Base-by-base conservation (phyloP, 92 coral and sea anemone species). In the Nematostella vectensis region DNA sequence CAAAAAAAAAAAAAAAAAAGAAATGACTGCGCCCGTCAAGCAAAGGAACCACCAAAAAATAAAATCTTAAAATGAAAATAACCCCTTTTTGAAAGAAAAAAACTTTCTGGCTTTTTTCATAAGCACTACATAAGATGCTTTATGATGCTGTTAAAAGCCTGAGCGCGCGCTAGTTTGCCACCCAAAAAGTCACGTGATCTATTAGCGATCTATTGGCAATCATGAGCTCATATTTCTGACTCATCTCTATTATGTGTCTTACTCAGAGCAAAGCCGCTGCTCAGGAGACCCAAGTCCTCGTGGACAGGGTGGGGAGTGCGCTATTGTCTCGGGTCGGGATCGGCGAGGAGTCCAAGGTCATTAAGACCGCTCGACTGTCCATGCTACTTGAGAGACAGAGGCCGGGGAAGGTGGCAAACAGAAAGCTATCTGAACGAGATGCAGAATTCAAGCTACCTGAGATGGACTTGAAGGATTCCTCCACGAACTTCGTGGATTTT, bases 381-480 rank as follows among this genome's bases (percentile, higher is more conserved):
- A 54, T 85, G 88, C 68, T 58, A 48, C 67, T 85, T 0, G 69
- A 62, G 24, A 65, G 78, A 54, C 80, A 75, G 42, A 80, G 72
- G 47, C 77, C 81, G n/a, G 57, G 50, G 9, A 62, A 64, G 28
- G 19, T 77, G 29, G 48, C 31, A 0, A 38, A 22, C 18, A 37
- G 40, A 18, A 28, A 56, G 31, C 48, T 63, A n/a, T 29, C 39
- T 24, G 69, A 58, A 27, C 73, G 54, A 29, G 39, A 54, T 3
- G 54, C 47, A 9, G 52, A 58, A 3, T 76, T 76, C 55, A 58
- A 25, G 2, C 31, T 76, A 2, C 83, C 83, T 15, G 8, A 8
- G 8, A 15, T 8, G 9, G 42, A 36, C 15, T 8, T 36, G 15
- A 36, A 36, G 3, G 21, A 55, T 22, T 31, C 3, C n/a, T 17